Base-by-base conservation (phyloP, 2,797 vertebrate species). In the Manis crassicaudata region DNA sequence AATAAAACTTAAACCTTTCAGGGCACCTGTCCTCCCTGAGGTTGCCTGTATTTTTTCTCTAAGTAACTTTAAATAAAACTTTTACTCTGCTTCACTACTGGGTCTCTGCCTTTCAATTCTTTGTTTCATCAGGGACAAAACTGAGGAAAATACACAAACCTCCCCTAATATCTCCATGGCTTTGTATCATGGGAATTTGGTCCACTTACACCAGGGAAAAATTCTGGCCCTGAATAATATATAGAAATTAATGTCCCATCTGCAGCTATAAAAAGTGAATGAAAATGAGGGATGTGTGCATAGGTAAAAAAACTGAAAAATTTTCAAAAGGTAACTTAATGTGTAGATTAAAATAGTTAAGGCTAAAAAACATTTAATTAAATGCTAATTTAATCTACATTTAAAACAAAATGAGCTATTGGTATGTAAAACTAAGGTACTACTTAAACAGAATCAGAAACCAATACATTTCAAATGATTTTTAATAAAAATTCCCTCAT, bases 401-500 rank as follows among this genome's bases (percentile, higher is more conserved):
- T 79, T 67, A 65, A 50, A n/a, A 40, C 5, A 77, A 79, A 73
- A 35, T 92, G 35, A 84, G 37, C 35, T 84, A 46, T 62, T 40
- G 12, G 9, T n/a, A 23, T 23, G 7, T 62, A 13, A 50, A 40
- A 43, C 9, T 87, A 67, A 65, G 40, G 4, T 50, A 50, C 7
- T 67, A 43, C 63, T 67, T 80, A 56, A 75, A 72, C 7, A 73
- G 54, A 92, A 52, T 94, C 50, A 75, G 5, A 8, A 80, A 84
- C 4, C 4, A 76, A 60, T 60, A 60, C 17, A 75, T 67, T 77
- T 67, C 29, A 37, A 46, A 50, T 46, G 0, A 32, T 52, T 95
- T 92, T 79, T 46, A 93, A 43, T n/a, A 91, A 80, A 72, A 90
- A 5, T 65, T 93, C 81, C 70, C 75, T 88, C 76, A 92, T 37